A percentile compares a stretch with the other conserved stretches of the same genome.
These are phyloP conservation scores for Puma concolor DNA, from an alignment of 2,113 vertebrate species.

Conservation along the genomic window DNA sequence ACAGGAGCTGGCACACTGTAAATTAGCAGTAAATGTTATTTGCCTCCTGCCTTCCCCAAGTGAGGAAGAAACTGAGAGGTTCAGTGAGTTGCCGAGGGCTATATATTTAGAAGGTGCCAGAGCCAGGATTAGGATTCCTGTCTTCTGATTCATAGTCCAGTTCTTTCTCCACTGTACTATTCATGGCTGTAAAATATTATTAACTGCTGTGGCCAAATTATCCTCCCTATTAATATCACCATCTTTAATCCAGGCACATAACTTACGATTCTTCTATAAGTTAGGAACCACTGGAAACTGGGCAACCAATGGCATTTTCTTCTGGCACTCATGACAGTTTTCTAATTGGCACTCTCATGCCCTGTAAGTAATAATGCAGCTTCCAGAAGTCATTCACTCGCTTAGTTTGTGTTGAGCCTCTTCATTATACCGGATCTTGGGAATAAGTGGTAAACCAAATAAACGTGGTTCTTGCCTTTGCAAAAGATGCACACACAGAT, in stretches of 20 bases:
- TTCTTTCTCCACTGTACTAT: not conserved
- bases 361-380: not conserved
- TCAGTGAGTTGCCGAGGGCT: not conserved
- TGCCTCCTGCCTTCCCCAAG: not conserved
- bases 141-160: not conserved
- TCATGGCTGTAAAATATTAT: not conserved
- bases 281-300: not conserved
- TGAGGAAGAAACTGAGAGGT: conserved; percentile 33
- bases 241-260: not conserved
- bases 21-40: conserved; percentile 36
- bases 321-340: not conserved
- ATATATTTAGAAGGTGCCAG: not conserved
- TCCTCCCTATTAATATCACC: not conserved
- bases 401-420: not conserved
- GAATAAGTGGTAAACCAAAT: not conserved
- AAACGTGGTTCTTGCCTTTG: not conserved
- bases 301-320: not conserved
- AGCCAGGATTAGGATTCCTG: conserved; percentile 4
- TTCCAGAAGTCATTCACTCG: not conserved
- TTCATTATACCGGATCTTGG: not conserved
- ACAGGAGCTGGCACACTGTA: conserved; percentile 61
- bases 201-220: not conserved
- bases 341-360: not conserved
- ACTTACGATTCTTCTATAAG: not conserved
- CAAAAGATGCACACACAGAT: not conserved